phyloP scores from a whole-genome alignment of 2,797 vertebrate species.

The Taeniopygia guttata region DNA sequence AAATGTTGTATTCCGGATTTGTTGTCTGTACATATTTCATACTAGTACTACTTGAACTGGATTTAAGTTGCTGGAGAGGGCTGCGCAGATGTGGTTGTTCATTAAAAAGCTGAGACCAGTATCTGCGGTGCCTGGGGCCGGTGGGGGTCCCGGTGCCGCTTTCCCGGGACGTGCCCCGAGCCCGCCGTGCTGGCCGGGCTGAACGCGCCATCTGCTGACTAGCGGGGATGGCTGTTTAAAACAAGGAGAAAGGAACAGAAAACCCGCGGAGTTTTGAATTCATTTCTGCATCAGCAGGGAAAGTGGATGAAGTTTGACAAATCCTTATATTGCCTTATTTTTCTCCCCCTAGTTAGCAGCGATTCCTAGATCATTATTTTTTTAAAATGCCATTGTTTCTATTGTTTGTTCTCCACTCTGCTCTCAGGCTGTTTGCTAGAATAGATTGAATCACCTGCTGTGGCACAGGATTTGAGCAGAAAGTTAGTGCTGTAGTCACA shows the following conservation, averaged over 20 bases:
- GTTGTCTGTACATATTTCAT: background rate
- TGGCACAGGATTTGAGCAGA: background rate
- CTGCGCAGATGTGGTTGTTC: background rate
- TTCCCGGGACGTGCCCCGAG: background rate
- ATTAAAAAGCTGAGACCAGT: background rate
- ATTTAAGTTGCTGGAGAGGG: background rate
- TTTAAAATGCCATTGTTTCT: background rate
- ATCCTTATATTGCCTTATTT: background rate
- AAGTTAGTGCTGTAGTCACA: background rate
- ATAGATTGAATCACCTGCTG: background rate
- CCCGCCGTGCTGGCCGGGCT: background rate
- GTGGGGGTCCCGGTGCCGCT: no score
- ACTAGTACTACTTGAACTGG: background rate
- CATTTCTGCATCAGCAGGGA: background rate
- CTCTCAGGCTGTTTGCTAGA: background rate
- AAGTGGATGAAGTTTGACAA: background rate
- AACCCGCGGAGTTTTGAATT: background rate
- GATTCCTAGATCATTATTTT: background rate
- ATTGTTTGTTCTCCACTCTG: background rate
- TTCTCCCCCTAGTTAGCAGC: background rate
- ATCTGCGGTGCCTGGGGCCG: background rate
- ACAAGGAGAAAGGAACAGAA: no score
- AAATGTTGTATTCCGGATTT: background rate
- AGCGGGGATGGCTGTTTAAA: background rate
- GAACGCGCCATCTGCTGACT: slow-evolving; percentile 63